Conservation (phyloP, 30 jellyfish, hydroid and myxozoan species). For the Morbakka virulenta region DNA sequence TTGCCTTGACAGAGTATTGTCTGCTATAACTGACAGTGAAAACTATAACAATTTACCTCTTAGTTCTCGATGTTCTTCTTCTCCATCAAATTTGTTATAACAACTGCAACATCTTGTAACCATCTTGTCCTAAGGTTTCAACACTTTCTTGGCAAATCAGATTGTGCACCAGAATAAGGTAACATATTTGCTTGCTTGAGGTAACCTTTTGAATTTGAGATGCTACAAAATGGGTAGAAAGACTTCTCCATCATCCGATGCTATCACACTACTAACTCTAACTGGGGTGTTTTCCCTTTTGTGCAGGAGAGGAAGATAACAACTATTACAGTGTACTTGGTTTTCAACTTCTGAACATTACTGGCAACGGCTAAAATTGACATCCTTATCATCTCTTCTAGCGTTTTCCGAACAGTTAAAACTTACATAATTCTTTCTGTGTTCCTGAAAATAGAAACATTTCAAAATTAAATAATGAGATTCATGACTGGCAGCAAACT, state of each 20-base stretch:
- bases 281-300: constrained; percentile 8
- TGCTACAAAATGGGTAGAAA: constrained; percentile 46
- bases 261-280: constrained; percentile 32
- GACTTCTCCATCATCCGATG: constrained; percentile 38
- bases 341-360: constrained; percentile 24
- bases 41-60: no score
- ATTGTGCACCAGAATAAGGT: constrained; percentile 33
- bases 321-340: constrained; percentile 34
- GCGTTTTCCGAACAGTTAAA: constrained; percentile 46
- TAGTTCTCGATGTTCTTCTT: constrained; percentile 33
- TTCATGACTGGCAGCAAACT: no score
- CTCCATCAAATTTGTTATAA: constrained; percentile 58
- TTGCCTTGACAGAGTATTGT: constrained; percentile 33
- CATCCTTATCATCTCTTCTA: constrained; percentile 46
- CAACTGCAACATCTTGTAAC: constrained; percentile 27
- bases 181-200: constrained; percentile 37
- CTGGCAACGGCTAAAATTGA: constrained; percentile 25
- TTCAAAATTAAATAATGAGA: no score
- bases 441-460: no score
- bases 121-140: constrained; percentile 25
- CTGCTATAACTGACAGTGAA: no score
- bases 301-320: constrained; percentile 45
- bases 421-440: constrained; percentile 58
- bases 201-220: constrained; percentile 48
- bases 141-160: constrained; percentile 29